phyloP scores from a whole-genome alignment of 2,113 vertebrate genomes.

The Paraplagusia blochii region DNA sequence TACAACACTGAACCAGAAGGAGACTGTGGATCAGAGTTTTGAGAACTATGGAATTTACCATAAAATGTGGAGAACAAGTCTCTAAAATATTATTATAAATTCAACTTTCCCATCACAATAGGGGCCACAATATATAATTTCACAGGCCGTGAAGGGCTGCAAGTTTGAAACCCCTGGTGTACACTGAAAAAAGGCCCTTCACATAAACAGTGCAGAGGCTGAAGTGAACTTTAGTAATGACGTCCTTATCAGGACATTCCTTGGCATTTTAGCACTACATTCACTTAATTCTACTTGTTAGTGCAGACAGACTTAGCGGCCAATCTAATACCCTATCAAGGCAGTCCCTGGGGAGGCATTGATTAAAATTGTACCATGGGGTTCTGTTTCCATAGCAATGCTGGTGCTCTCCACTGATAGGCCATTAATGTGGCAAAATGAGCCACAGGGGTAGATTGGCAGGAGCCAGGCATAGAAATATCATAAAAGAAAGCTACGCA shows the following conservation, averaged over 20 bases:
- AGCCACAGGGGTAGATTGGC: conserved; percentile 44
- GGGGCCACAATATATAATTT: no score
- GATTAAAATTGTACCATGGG: conserved; percentile 58
- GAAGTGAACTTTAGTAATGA: conserved; percentile 21
- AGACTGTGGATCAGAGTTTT: no score
- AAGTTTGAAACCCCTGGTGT: conserved; percentile 2
- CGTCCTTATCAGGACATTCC: conserved; percentile 26
- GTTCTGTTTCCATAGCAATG: conserved; percentile 52
- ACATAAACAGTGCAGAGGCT: conserved; percentile 10
- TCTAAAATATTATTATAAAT: no score
- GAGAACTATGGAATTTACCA: no score
- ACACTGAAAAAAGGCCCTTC: conserved; percentile 23
- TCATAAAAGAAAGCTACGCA: conserved; percentile 34
- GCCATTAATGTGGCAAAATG: conserved; percentile 58
- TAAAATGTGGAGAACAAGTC: no score
- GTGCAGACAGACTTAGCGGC: conserved; percentile 23
- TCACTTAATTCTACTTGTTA: conserved; percentile 57
- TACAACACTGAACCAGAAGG: no score
- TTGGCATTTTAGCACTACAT: conserved; percentile 20
- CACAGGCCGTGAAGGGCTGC: not conserved
- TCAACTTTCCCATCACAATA: no score
- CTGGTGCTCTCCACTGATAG: conserved; percentile 39
- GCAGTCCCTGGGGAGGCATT: conserved; percentile 39
- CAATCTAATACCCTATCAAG: conserved; percentile 39
- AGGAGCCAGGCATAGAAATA: conserved; percentile 35